Base-by-base conservation (phyloP, 2,888 invertebrate species). In the Nomada hirtipes region DNA sequence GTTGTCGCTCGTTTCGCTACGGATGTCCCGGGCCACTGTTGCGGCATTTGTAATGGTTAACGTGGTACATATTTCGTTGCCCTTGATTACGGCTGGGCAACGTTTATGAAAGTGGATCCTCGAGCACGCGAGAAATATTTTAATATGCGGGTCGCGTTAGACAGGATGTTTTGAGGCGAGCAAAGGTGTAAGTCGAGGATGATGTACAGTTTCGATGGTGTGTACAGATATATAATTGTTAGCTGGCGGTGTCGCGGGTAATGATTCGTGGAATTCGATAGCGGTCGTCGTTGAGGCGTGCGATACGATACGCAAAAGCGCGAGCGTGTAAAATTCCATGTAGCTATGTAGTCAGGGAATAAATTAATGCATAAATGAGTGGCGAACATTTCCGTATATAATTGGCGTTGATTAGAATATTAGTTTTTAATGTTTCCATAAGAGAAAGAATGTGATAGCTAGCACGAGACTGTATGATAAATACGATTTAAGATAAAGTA, bases 1-100 rank as follows among this genome's bases (percentile, higher is more conserved):
- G 53, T 52, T n/a, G 73, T 71, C 59, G n/a, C 42, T 42, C 15
- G 59, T 59, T 59, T 75, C 42, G 11, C n/a, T 11, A 4, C 29
- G 20, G 42, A n/a, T 11, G 13, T 36, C 15, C 18, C 13, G 36
- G 71, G n/a, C 42, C 64, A 13, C 13, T 9, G 26, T 53, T 42
- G n/a, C 63, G 63, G 52, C 63, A 71, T 23, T 29, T 18, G n/a
- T 2, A 4, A 11, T 4, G 26, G 15, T n/a, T 7, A 23, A 26
- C n/a, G 26, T 3, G 47, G 47, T 47, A n/a, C n/a, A n/a, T n/a
- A 13, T 47, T 9, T 59, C 13, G 59, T 7, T 42, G 13, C 36
- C 50, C 47, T 70, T 50, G 60, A 50, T 60, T 69, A 44, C 42
- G 18, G 13, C 3, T 53, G 36, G 52, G 3, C 13, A 2, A n/a